Evolutionary conservation across 2,113 vertebrate species (phyloP).

Genomic region (Chaetodon auriga): DNA sequence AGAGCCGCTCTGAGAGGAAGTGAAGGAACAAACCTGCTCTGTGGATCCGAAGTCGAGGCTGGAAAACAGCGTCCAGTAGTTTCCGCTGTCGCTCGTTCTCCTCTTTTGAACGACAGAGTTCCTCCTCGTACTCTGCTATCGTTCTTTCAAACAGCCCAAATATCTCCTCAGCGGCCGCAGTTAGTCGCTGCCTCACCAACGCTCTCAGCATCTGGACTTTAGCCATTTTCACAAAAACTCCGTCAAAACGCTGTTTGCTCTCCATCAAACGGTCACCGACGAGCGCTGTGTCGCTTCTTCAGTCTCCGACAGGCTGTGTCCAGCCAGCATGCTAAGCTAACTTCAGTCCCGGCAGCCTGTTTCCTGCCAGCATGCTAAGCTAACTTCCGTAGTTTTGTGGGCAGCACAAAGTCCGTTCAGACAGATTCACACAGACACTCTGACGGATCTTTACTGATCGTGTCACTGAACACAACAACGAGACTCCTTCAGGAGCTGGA

Average conservation of each 20-base stretch:
- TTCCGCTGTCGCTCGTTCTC: slow-evolving; percentile 8
- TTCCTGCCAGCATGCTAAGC: neutral
- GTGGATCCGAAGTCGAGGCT: neutral
- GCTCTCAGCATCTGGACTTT: neutral
- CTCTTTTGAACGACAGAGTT: neutral
- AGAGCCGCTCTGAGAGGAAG: too few relatives aligned
- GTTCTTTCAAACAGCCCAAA: slow-evolving; percentile 32
- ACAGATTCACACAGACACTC: too few relatives aligned
- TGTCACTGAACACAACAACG: too few relatives aligned
- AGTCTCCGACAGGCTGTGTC: neutral
- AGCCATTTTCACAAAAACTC: slow-evolving; percentile 13
- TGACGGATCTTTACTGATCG: too few relatives aligned
- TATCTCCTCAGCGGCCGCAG: slow-evolving; percentile 24
- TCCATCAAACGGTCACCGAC: neutral
- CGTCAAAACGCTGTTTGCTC: neutral
- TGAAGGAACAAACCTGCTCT: neutral
- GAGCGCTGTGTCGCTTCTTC: too few relatives aligned
- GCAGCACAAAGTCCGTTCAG: too few relatives aligned
- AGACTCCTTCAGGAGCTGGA: too few relatives aligned
- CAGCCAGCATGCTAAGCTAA: slow-evolving; percentile 4
- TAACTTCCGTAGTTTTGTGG: neutral
- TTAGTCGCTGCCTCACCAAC: slow-evolving; percentile 14
- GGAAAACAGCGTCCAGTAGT: neutral
- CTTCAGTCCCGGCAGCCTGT: neutral
- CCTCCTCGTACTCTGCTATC: slow-evolving; percentile 9